phyloP scores from a whole-genome alignment of 2,797 vertebrate genomes.

The Pseudotriccus pelzelni region DNA sequence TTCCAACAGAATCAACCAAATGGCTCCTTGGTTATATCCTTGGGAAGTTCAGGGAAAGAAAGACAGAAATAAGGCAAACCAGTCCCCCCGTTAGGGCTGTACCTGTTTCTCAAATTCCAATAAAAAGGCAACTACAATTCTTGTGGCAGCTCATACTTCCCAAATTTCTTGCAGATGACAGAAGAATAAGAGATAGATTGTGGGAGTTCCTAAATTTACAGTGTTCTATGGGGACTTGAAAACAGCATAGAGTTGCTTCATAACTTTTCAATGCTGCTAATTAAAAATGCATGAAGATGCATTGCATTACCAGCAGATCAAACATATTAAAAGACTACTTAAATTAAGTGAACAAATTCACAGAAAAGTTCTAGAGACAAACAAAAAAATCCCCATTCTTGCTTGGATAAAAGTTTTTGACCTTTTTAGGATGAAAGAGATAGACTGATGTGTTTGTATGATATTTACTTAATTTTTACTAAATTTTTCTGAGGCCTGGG shows the following conservation, averaged over 20 bases:
- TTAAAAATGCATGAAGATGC: not conserved
- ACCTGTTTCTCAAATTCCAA: not conserved
- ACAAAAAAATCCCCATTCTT: not conserved
- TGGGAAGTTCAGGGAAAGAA: not conserved
- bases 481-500: not conserved
- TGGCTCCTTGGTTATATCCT: not conserved
- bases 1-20: not conserved
- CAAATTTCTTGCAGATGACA: not conserved
- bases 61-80: not conserved
- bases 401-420: not conserved
- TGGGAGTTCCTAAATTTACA: not conserved
- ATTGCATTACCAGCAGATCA: not conserved
- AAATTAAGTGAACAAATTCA: not conserved
- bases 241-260: not conserved
- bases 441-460: not conserved
- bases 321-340: not conserved
- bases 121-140: not conserved
- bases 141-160: not conserved
- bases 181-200: not conserved
- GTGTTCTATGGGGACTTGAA: accelerated
- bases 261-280: not conserved
- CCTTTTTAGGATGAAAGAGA: not conserved
- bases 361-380: not conserved
- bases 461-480: not conserved
- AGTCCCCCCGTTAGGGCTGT: not conserved